Conservation (phyloP, 2,797 vertebrate species). For the Carcharodon carcharias region DNA sequence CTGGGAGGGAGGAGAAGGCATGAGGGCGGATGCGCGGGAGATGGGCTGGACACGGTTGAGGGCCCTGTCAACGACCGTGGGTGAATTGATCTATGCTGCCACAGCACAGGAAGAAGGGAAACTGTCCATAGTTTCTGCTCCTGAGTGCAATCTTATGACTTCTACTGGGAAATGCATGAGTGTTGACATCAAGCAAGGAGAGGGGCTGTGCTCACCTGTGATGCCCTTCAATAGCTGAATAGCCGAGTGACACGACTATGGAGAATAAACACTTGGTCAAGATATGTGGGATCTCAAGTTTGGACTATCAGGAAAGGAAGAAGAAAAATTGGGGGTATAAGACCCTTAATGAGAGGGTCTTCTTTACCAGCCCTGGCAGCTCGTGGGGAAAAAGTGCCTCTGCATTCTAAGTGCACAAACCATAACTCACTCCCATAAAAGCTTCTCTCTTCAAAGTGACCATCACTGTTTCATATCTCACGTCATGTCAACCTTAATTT, state of each 20-base stretch:
- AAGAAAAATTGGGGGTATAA: neutral
- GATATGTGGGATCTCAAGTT: neutral
- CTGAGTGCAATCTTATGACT: neutral
- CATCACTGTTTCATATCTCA: neutral
- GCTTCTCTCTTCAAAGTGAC: neutral
- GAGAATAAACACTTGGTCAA: too few relatives aligned
- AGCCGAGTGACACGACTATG: neutral
- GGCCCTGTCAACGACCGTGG: too few relatives aligned
- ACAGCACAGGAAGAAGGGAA: neutral
- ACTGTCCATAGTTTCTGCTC: neutral
- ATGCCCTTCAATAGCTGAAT: neutral
- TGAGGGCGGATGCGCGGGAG: too few relatives aligned
- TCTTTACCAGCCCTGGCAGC: neutral
- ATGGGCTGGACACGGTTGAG: too few relatives aligned
- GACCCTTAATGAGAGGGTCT: neutral
- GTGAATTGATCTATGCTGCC: neutral
- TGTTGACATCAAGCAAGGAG: neutral
- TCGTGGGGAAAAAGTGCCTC: neutral
- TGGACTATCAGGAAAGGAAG: neutral
- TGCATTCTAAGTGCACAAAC: too few relatives aligned
- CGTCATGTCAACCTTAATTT: neutral
- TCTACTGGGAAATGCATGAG: neutral
- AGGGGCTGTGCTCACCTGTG: too few relatives aligned
- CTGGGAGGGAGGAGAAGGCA: too few relatives aligned
- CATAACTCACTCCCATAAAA: too few relatives aligned